Evolutionary conservation across 2,888 invertebrate species (phyloP), one percentile per base, ranked within the genome.

Genomic region (Nasonia oneida): DNA sequence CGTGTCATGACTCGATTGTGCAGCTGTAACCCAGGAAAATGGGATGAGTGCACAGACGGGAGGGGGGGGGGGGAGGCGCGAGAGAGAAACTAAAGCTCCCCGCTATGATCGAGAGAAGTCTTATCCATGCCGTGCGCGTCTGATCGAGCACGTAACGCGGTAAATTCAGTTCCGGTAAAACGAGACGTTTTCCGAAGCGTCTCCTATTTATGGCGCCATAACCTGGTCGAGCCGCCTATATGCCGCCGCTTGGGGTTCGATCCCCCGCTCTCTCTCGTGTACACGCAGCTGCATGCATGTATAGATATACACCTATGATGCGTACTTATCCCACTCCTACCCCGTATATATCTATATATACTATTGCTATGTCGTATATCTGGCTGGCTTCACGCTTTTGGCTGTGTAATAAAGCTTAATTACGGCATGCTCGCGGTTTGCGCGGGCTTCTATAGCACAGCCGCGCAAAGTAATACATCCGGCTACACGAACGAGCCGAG

Each of bases 121-220:
- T 86, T 86, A 82, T 71, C 83, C 78, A 82, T 83, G 80, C 76
- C 76, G 77, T 75, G 82, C 82, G 82, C 78, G 80, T 83, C 77
- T 83, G 78, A 83, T 85, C 85, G 83, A 87, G 87, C 87, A 87
- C 83, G 83, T 87, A 87, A 85, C 73, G 23, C 57, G 73, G 83
- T 85, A 83, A 85, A 85, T 83, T 85, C 77, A 83, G 85, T 81
- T 80, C 83, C 50, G 82, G 75, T 79, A 76, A 76, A 75, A 71
- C 76, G 79, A 74, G 76, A 81, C 84, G 79, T 74, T 84, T 86
- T 75, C 81, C 84, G 61, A 78, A 79, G 82, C 79, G 67, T 84
- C 79, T 83, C 71, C 64, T 83, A 86, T 83, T 86, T 86, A 86
- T 75, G 79, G 73, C 83, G 76, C 71, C 71, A 80, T 76, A 80